Evolutionary conservation across 2,113 vertebrate genomes (phyloP).

Genomic region (Myodes glareolus): DNA sequence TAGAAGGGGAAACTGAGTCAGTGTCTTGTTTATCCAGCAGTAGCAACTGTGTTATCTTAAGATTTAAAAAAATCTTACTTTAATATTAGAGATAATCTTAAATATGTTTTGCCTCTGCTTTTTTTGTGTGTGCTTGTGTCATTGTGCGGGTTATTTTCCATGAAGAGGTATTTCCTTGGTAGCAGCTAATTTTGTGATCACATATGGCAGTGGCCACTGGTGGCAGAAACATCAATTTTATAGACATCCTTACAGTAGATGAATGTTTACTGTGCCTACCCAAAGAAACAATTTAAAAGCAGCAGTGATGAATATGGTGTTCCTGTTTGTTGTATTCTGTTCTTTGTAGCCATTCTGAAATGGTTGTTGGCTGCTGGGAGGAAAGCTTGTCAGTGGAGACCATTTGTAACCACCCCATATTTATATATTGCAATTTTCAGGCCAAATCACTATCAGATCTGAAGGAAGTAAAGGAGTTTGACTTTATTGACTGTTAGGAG

Average conservation of each 20-base stretch:
- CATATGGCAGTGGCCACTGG: not conserved
- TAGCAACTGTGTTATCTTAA: not conserved
- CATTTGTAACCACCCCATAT: not conserved
- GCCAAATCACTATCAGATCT: not conserved
- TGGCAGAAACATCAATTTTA: not conserved
- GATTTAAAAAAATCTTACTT: not conserved
- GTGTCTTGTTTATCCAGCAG: not conserved
- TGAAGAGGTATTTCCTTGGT: not conserved
- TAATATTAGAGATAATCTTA: slow-evolving; percentile 7
- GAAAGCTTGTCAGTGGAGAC: not conserved
- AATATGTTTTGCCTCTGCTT: not conserved
- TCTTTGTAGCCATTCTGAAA: not conserved
- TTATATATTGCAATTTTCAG: not conserved
- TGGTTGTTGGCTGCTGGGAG: not conserved
- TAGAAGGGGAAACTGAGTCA: not conserved
- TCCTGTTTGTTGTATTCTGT: not conserved
- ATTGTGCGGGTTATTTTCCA: not conserved
- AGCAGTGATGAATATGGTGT: not conserved
- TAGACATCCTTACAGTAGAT: not conserved
- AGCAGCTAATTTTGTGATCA: not conserved
- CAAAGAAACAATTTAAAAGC: not conserved
- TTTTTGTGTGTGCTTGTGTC: not conserved
- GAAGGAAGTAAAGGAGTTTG: not conserved
- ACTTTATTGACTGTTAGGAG: not conserved
- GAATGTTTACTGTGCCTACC: not conserved